Base-by-base conservation (phyloP, 2,113 vertebrate species). In the Ia io region DNA sequence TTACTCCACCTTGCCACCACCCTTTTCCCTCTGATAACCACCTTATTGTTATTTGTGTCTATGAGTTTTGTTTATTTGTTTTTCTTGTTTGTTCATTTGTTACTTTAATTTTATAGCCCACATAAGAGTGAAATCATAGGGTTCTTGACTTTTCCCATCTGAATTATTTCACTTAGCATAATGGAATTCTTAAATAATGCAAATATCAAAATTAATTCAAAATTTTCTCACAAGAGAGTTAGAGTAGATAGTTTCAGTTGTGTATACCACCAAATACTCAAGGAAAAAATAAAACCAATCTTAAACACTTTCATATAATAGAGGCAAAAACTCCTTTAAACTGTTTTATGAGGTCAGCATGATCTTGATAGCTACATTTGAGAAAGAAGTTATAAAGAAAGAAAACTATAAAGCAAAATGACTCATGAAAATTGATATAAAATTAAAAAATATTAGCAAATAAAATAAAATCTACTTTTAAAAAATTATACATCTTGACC, bases 151-250 rank as follows among this genome's bases (percentile, higher is more conserved):
- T 35, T 69, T 37, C 37, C 32, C 18, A 22, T 69, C 17, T 69
- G 17, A 69, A n/a, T 69, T 37, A 69, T 37, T 69, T 69, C 30
- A 69, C 4, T 69, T 22, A 69, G 67, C 67, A 69, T 37, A 3
- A 69, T 56, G 9, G n/a, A 73, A 65, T 77, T 88, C 88, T 56
- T 78, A 40, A 91, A 78, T 84, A 59, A 59, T 42, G 11, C 18
- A 95, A 79, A 80, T 76, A 40, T 18, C n/a, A 85, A 91, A 84
- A 44, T 91, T 84, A 95, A 71, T 86, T 93, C 28, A 86, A 92
- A 92, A 28, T 9, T 18, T 94, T 94, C 44, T 63, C 28, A 90
- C 67, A 70, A 71, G 49, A 47, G 70, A 71, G 18, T 53, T 90
- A 74, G 9, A 77, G 13, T 28, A 5, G 13, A 47, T 71, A 6